These are phyloP conservation scores for Serrognathus titanus DNA, from an alignment of 2,888 invertebrate genomes.

Conservation along the genomic window DNA sequence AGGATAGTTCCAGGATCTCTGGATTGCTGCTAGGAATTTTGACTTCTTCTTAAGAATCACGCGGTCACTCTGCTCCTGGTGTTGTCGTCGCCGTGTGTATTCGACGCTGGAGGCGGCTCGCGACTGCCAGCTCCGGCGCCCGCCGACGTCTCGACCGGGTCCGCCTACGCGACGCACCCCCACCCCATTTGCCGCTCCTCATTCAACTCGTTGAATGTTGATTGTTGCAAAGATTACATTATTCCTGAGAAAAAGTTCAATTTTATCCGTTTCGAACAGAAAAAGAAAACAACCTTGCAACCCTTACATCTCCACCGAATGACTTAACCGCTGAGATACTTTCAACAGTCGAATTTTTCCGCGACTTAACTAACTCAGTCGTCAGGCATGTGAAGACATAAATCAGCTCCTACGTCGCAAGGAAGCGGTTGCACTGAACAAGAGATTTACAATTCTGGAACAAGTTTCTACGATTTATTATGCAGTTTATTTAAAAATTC, in stretches of 20 bases:
- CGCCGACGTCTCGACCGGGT: constrained; percentile 37
- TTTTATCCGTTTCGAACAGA: not conserved
- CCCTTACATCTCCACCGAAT: no score
- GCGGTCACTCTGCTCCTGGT: not conserved
- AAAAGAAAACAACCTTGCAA: not conserved
- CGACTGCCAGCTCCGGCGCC: constrained; percentile 45
- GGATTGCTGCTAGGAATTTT: no score
- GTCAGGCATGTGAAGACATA: constrained; percentile 4
- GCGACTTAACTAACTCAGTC: not conserved
- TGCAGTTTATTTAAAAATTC: not conserved
- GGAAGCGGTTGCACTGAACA: constrained; percentile 3
- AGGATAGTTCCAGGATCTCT: not conserved
- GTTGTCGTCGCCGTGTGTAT: constrained; percentile 23
- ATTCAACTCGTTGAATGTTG: constrained; percentile 37
- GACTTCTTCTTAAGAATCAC: no score
- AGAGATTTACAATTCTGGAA: constrained; percentile 9
- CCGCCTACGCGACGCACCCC: constrained; percentile 26
- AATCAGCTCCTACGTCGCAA: constrained; percentile 13
- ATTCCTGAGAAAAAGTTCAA: constrained; percentile 10
- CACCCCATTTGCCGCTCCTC: constrained; percentile 38
- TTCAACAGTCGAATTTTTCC: not conserved
- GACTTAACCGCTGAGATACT: no score
- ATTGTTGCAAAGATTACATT: constrained; percentile 22
- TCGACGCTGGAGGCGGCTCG: constrained; percentile 46
- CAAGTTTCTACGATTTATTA: not conserved